Evolutionary conservation across 2,888 invertebrate genomes (phyloP).

Genomic region (Xanthorhoe designata): DNA sequence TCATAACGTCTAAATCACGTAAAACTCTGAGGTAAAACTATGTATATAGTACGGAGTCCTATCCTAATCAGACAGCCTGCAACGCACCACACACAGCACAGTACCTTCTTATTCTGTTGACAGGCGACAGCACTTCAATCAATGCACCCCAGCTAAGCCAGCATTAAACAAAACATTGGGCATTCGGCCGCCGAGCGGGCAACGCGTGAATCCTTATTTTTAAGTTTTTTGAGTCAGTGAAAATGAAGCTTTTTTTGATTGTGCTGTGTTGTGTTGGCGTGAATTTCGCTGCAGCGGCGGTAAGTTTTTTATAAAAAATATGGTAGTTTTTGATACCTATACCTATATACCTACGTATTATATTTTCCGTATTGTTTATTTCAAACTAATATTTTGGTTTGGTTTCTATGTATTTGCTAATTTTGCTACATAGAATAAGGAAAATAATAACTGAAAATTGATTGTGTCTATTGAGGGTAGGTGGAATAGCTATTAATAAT

Average conservation of each 20-base stretch:
- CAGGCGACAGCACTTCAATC: too few relatives aligned
- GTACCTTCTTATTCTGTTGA: too few relatives aligned
- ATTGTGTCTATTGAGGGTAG: slow-evolving; percentile 1
- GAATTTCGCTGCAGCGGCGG: slow-evolving; percentile 48
- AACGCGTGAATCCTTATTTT: slow-evolving; percentile 21
- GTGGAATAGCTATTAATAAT: background rate
- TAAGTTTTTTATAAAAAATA: slow-evolving; percentile 45
- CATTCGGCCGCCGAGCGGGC: slow-evolving; percentile 23
- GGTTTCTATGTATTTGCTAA: too few relatives aligned
- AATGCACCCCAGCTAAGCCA: background rate
- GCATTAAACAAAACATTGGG: slow-evolving; percentile 32
- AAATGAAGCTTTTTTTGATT: slow-evolving; percentile 51
- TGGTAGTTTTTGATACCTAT: background rate
- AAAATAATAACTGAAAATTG: slow-evolving; percentile 8
- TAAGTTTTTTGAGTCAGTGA: slow-evolving; percentile 23
- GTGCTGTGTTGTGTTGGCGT: slow-evolving; percentile 52
- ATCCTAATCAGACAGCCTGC: background rate
- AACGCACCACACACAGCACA: too few relatives aligned
- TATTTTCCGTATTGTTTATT: background rate
- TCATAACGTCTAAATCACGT: background rate
- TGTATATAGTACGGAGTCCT: slow-evolving; percentile 1
- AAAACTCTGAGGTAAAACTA: too few relatives aligned
- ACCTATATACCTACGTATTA: background rate
- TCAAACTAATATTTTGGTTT: background rate
- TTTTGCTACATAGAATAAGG: background rate